Evolutionary conservation across 2,113 vertebrate species (phyloP).

Genomic region (Tautogolabrus adspersus): DNA sequence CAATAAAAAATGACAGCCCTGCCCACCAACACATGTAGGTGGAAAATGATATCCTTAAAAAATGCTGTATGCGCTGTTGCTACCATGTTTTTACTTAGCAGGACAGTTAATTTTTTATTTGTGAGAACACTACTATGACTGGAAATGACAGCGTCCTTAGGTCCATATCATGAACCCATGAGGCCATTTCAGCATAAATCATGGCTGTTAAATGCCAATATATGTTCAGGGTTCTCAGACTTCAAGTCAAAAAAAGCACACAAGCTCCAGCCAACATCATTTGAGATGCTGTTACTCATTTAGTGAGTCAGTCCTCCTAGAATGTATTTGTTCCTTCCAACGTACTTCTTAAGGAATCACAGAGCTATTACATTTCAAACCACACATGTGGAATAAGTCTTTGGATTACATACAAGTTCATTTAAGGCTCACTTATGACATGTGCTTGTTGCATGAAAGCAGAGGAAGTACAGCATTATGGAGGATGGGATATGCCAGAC

Average conservation of each 20-base stretch:
- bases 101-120: neutral
- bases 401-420: conserved; percentile 43
- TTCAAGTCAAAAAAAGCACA: conserved; percentile 21
- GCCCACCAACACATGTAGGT: too few relatives aligned
- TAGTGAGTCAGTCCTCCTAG: conserved; percentile 15
- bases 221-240: neutral
- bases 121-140: neutral
- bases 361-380: conserved; percentile 14
- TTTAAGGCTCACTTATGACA: conserved; percentile 14
- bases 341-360: conserved; percentile 14
- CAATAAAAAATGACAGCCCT: too few relatives aligned
- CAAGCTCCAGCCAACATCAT: conserved; percentile 13
- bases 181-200: conserved; percentile 18
- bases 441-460: conserved; percentile 15
- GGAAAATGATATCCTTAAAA: too few relatives aligned
- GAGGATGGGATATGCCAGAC: conserved; percentile 33
- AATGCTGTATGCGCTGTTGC: neutral
- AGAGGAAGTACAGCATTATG: conserved; percentile 30
- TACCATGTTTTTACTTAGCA: neutral
- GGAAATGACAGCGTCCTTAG: conserved; percentile 1
- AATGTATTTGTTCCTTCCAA: conserved; percentile 19
- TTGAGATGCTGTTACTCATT: conserved; percentile 14
- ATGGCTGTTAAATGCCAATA: neutral
- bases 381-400: conserved; percentile 24
- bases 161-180: conserved; percentile 16